These are phyloP conservation scores for Cephalopholis sonnerati DNA, from an alignment of 2,113 vertebrate genomes.

Conservation along the genomic window DNA sequence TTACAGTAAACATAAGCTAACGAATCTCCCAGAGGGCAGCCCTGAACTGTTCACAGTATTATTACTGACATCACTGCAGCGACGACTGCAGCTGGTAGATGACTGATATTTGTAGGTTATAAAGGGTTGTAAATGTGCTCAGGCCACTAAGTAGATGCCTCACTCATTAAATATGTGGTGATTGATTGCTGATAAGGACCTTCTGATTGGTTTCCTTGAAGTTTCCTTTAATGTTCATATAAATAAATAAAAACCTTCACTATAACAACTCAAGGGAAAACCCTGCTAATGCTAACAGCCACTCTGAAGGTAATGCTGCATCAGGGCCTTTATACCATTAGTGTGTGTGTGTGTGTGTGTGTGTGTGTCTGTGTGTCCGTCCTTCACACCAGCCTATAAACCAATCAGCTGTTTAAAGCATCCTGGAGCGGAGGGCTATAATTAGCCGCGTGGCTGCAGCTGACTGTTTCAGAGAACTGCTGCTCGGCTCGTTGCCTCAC, in stretches of 20 bases:
- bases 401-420: conserved; percentile 70
- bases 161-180: too few relatives aligned
- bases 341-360: conserved; percentile 21
- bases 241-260: not conserved
- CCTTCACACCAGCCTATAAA: conserved; percentile 65
- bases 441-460: conserved; percentile 59
- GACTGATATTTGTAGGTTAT: too few relatives aligned
- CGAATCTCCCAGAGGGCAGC: too few relatives aligned
- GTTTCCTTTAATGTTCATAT: not conserved
- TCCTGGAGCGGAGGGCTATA: conserved; percentile 56
- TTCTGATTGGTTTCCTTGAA: not conserved
- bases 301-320: conserved; percentile 9
- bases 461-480: conserved; percentile 27
- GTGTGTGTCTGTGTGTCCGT: conserved; percentile 30
- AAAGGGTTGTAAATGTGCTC: too few relatives aligned
- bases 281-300: not conserved
- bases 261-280: not conserved
- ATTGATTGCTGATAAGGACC: too few relatives aligned
- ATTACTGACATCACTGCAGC: too few relatives aligned
- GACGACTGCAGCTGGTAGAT: too few relatives aligned
- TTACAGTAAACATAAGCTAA: too few relatives aligned
- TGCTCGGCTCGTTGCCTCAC: not conserved
- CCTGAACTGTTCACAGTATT: too few relatives aligned
- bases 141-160: too few relatives aligned
- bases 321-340: conserved; percentile 33